Conservation (phyloP, 2,888 invertebrate genomes). For the Sesia bembeciformis region DNA sequence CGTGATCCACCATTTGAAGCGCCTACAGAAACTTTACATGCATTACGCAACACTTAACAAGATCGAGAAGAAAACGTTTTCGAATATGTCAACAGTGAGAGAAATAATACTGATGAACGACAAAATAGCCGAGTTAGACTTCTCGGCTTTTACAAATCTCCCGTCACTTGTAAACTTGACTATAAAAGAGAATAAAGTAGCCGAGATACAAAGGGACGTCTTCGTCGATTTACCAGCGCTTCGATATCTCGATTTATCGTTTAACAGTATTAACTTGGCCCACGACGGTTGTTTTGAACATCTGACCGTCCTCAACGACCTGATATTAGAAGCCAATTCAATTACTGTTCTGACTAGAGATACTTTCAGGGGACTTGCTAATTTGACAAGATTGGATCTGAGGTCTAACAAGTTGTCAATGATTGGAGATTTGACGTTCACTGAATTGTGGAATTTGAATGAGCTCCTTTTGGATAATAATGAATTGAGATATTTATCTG, state of each 20-base stretch:
- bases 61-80: conserved; percentile 82
- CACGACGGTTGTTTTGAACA: conserved; percentile 90
- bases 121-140: conserved; percentile 80
- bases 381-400: conserved; percentile 83
- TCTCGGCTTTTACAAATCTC: conserved; percentile 83
- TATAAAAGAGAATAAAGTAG: conserved; percentile 84
- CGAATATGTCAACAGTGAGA: conserved; percentile 80
- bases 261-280: conserved; percentile 87
- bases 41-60: conserved; percentile 82
- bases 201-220: conserved; percentile 82
- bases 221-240: conserved; percentile 84
- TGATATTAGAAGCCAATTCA: conserved; percentile 86
- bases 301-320: conserved; percentile 80
- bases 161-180: conserved; percentile 80
- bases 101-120: conserved; percentile 82
- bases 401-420: conserved; percentile 84
- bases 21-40: conserved; percentile 79
- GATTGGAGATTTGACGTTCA: conserved; percentile 86
- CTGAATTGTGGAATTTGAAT: conserved; percentile 83
- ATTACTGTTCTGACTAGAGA: conserved; percentile 84
- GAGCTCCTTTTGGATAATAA: conserved; percentile 82
- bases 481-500: conserved; percentile 81
- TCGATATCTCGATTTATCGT: conserved; percentile 85
- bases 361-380: conserved; percentile 83
- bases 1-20: conserved; percentile 77